These are phyloP conservation scores for Nesogale talazaci DNA, from an alignment of 2,113 vertebrate species.

Conservation along the genomic window DNA sequence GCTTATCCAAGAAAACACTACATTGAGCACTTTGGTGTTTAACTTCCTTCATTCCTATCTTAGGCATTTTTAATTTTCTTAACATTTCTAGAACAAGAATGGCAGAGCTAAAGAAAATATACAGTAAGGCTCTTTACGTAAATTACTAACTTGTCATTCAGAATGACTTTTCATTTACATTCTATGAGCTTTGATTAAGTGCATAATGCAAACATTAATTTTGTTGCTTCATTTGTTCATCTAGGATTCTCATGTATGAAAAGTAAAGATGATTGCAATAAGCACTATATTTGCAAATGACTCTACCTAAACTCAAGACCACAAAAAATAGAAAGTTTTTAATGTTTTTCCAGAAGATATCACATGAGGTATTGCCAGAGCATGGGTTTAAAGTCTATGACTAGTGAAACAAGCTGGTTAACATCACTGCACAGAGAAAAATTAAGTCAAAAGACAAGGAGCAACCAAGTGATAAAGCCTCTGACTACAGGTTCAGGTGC, in stretches of 20 bases:
- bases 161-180: neutral
- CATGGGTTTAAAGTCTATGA: neutral
- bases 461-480: slow-evolving; percentile 31
- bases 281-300: neutral
- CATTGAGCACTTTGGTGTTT: neutral
- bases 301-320: neutral
- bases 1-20: too few relatives aligned
- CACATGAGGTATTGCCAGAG: neutral
- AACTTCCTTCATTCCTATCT: neutral
- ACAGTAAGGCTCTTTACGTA: neutral
- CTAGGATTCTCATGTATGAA: neutral
- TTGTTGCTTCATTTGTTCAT: neutral
- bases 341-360: neutral
- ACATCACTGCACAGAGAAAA: slow-evolving; percentile 40
- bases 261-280: neutral
- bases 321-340: neutral
- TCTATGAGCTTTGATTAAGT: neutral
- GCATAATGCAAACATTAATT: rapidly evolving
- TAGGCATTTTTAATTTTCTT: neutral
- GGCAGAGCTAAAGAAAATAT: neutral
- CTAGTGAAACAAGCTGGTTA: neutral
- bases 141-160: neutral
- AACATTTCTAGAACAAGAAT: slow-evolving; percentile 3
- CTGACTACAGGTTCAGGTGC: neutral
- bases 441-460: slow-evolving; percentile 50